phyloP scores from a whole-genome alignment of 2,888 invertebrate genomes.

The Chironomus tentans region DNA sequence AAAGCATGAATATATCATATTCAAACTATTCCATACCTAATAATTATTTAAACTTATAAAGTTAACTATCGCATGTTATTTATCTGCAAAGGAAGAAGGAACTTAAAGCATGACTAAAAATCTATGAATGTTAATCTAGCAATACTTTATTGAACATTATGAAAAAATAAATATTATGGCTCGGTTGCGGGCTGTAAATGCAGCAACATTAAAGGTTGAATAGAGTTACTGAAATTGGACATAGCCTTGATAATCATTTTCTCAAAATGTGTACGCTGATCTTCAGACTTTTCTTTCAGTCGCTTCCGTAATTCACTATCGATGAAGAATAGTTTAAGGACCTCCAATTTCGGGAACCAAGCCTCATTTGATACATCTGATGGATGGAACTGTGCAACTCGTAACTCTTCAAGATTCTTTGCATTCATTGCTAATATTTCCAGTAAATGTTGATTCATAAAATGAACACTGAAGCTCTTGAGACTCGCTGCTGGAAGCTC shows the following conservation, averaged over 20 bases:
- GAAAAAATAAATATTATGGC: background rate
- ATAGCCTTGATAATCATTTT: background rate
- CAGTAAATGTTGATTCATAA: conserved; percentile 1
- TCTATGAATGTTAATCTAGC: background rate
- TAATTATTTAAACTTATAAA: background rate
- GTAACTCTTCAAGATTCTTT: background rate
- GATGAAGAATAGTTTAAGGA: background rate
- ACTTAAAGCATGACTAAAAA: background rate
- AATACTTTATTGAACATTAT: background rate
- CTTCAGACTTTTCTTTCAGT: background rate
- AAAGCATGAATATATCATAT: background rate
- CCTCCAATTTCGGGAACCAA: conserved; percentile 1
- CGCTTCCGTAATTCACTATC: background rate
- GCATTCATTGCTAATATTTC: conserved; percentile 9
- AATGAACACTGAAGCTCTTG: background rate
- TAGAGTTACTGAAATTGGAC: background rate
- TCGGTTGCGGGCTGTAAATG: background rate
- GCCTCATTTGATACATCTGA: background rate
- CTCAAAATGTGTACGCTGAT: background rate
- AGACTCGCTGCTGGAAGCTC: background rate
- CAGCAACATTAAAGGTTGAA: background rate
- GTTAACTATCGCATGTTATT: background rate
- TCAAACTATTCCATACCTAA: background rate
- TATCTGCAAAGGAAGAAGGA: background rate
- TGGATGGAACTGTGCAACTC: background rate